Evolutionary conservation across 2,888 invertebrate genomes (phyloP).

Genomic region (Nysson spinosus): DNA sequence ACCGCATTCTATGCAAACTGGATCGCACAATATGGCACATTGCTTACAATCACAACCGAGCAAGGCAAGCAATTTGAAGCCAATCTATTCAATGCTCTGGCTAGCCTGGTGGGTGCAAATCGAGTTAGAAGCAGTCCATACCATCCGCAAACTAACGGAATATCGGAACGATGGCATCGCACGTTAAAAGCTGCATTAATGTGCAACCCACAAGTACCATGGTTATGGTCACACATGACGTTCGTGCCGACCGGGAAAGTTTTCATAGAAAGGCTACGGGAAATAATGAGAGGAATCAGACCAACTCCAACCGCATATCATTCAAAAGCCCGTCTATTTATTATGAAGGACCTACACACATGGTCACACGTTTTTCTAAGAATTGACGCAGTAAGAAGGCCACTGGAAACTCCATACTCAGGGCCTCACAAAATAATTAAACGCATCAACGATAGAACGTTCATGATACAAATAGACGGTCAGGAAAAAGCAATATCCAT

Average conservation of each 20-base stretch:
- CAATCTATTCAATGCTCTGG: slow-evolving; percentile 43
- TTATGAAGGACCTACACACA: too few species aligned
- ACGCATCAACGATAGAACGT: too few species aligned
- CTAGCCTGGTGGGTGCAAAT: slow-evolving; percentile 29
- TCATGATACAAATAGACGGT: too few species aligned
- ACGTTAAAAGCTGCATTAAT: slow-evolving; percentile 52
- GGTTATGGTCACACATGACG: slow-evolving; percentile 34
- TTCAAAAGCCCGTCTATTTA: too few species aligned
- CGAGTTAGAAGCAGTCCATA: slow-evolving; percentile 44
- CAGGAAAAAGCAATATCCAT: too few species aligned
- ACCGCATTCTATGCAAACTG: slow-evolving; percentile 57
- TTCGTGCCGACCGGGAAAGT: slow-evolving; percentile 26
- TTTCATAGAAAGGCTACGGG: slow-evolving; percentile 37
- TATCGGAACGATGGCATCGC: slow-evolving; percentile 51
- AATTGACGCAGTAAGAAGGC: too few species aligned
- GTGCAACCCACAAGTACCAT: slow-evolving; percentile 31
- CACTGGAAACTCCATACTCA: too few species aligned
- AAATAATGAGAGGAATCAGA: slow-evolving; percentile 32
- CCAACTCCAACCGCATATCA: too few species aligned
- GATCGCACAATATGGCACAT: slow-evolving; percentile 66
- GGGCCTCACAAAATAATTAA: too few species aligned
- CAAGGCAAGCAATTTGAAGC: slow-evolving; percentile 64
- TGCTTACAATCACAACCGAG: slow-evolving; percentile 64
- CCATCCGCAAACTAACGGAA: slow-evolving; percentile 54
- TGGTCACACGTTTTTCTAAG: too few species aligned